Percentiles rank a stretch among this genome's conserved stretches.
These are phyloP conservation scores for Riparia riparia DNA, from an alignment of 2,113 vertebrate genomes.

Conservation along the genomic window DNA sequence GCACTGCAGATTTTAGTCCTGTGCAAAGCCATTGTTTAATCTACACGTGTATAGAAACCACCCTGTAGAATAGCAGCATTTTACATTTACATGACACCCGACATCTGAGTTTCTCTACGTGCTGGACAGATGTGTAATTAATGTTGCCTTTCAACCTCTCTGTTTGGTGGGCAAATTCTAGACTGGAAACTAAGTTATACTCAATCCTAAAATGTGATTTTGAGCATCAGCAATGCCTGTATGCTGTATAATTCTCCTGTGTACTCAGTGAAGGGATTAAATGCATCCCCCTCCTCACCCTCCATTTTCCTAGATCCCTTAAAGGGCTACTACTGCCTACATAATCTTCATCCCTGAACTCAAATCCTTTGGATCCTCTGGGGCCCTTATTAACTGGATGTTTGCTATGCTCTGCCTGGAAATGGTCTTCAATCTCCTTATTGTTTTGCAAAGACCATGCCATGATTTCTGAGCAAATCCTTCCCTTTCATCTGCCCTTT, in stretches of 20 bases:
- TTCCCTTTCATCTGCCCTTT: conserved; percentile 10
- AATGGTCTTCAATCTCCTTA: conserved; percentile 33
- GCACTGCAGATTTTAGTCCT: conserved; percentile 41
- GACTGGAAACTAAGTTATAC: not conserved
- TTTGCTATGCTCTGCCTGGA: conserved; percentile 38
- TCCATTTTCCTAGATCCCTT: conserved; percentile 36
- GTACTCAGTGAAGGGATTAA: conserved; percentile 41
- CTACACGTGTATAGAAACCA: not conserved
- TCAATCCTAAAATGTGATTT: not conserved
- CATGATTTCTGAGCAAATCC: conserved; percentile 34
- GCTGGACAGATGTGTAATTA: conserved; percentile 59
- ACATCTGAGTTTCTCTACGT: not conserved
- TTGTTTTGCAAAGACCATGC: conserved; percentile 37
- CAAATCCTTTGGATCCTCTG: conserved; percentile 44
- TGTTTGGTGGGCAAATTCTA: conserved; percentile 61
- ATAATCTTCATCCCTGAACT: conserved; percentile 41
- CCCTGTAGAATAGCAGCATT: conserved; percentile 37
- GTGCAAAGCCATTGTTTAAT: conserved; percentile 49
- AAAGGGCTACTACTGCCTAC: conserved; percentile 52
- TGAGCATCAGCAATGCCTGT: not conserved
- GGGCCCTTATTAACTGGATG: conserved; percentile 45
- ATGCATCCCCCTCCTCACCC: conserved; percentile 4
- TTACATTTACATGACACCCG: conserved; percentile 53
- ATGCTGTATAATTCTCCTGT: not conserved
- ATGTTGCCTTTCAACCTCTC: conserved; percentile 30